Evolutionary conservation across 2,888 invertebrate species (phyloP).

Genomic region (Xylota sylvarum): DNA sequence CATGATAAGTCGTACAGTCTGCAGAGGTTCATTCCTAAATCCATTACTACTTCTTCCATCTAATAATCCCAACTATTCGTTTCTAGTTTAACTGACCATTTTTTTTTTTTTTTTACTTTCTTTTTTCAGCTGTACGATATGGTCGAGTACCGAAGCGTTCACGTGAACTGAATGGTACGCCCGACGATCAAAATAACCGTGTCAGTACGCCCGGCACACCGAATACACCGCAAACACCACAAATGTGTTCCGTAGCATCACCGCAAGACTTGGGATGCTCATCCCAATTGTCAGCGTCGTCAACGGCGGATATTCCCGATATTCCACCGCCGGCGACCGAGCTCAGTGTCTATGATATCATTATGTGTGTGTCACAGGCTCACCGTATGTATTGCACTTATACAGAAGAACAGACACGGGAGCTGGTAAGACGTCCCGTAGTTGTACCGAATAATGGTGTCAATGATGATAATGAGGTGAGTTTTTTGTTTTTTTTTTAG

Average conservation of each 20-base stretch:
- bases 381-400: slow-evolving; percentile 95
- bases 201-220: slow-evolving; percentile 84
- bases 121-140: slow-evolving; percentile 94
- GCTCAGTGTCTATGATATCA: slow-evolving; percentile 91
- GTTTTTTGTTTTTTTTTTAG: not conserved
- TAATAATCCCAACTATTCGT: not conserved
- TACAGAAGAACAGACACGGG: slow-evolving; percentile 92
- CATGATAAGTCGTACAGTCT: too few species aligned
- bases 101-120: not conserved
- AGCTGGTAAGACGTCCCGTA: slow-evolving; percentile 89
- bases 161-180: slow-evolving; percentile 89
- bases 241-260: slow-evolving; percentile 85
- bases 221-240: slow-evolving; percentile 86
- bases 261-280: slow-evolving; percentile 84
- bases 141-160: slow-evolving; percentile 98
- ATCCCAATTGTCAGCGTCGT: slow-evolving; percentile 78
- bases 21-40: too few species aligned
- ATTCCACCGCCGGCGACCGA: slow-evolving; percentile 84
- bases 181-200: slow-evolving; percentile 82
- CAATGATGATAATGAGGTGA: slow-evolving; percentile 79
- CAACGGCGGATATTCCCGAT: slow-evolving; percentile 71
- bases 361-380: slow-evolving; percentile 92
- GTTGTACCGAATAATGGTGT: slow-evolving; percentile 86
- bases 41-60: too few species aligned
- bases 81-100: not conserved